Evolutionary conservation across 2,888 invertebrate genomes (phyloP).

Genomic region (Drosophila vallismaia): DNA sequence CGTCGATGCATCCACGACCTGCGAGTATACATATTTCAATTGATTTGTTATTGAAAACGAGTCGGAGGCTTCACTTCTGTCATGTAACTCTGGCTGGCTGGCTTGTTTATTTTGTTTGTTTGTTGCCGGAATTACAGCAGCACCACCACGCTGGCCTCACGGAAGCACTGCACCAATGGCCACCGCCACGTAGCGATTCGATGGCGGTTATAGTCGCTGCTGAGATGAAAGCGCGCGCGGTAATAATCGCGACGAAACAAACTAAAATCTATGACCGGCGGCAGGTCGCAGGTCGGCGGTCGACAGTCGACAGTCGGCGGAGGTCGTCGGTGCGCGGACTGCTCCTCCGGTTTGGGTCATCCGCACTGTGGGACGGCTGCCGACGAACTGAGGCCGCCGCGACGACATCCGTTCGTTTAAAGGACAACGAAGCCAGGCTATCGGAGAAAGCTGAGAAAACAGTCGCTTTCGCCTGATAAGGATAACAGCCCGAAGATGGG

Average conservation of each 20-base stretch:
- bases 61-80: conserved; percentile 22
- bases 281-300: conserved; percentile 21
- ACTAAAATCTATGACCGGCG: neutral
- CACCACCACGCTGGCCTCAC: neutral
- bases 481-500: conserved; percentile 51
- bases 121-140: conserved; percentile 12
- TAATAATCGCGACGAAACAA: conserved; percentile 20
- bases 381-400: conserved; percentile 69
- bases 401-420: conserved; percentile 50
- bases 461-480: conserved; percentile 53
- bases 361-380: conserved; percentile 75
- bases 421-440: conserved; percentile 51
- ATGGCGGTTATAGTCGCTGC: conserved; percentile 17
- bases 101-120: conserved; percentile 21
- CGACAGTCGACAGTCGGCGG: neutral
- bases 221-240: conserved; percentile 22
- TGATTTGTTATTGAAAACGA: conserved; percentile 33
- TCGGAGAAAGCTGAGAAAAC: conserved; percentile 49
- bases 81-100: conserved; percentile 20
- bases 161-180: conserved; percentile 1
- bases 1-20: conserved; percentile 26
- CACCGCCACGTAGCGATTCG: neutral
- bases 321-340: conserved; percentile 15
- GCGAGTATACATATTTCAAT: conserved; percentile 30
- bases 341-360: conserved; percentile 52